A percentile compares a stretch with the other conserved stretches of the same genome.
phyloP scores from a whole-genome alignment of 2,113 vertebrate genomes.

The Aptenodytes forsteri region DNA sequence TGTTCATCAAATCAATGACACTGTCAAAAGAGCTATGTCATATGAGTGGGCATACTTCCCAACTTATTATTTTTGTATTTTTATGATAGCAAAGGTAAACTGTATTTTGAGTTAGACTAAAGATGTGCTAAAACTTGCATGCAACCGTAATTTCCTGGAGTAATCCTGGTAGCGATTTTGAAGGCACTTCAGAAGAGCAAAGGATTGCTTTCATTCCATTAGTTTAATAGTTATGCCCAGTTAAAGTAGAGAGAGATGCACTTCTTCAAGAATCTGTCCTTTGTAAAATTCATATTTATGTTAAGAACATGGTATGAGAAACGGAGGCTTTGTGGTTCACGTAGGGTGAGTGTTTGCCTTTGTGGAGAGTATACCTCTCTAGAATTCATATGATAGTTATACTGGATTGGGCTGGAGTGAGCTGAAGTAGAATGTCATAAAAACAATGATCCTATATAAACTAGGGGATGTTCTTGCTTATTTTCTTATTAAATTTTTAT shows the following conservation, averaged over 20 bases:
- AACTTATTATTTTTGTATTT: neutral
- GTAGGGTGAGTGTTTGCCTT: neutral
- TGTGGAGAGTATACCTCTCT: neutral
- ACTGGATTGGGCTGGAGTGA: neutral
- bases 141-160: neutral
- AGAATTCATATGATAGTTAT: neutral
- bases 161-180: neutral
- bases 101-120: neutral
- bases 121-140: neutral
- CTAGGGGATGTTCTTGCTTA: neutral
- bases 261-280: neutral
- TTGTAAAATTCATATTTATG: neutral
- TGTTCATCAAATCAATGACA: neutral
- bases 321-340: neutral
- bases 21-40: conserved; percentile 27
- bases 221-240: neutral
- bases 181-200: neutral
- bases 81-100: neutral
- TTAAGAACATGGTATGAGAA: neutral
- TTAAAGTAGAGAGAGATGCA: neutral
- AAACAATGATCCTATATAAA: neutral
- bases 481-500: neutral
- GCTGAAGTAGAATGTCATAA: neutral
- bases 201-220: neutral
- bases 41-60: neutral